A percentile compares a stretch with the other conserved stretches of the same genome.
Conservation (phyloP, 1,140 invertebrate genomes). For the Pseudomyrmex sp. region DNA sequence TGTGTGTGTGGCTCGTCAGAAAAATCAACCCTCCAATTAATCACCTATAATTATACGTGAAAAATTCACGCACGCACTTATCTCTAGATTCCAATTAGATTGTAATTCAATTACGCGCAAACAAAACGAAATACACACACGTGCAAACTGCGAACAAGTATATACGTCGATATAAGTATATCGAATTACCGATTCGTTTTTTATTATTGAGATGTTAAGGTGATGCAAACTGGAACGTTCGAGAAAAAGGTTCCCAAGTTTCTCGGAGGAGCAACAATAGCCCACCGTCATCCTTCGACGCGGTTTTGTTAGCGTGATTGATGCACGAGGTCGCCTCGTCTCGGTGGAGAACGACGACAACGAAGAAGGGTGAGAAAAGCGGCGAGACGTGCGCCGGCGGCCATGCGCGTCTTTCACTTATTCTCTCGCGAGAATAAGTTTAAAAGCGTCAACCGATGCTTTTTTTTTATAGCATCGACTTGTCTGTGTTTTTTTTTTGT, state of each 20-base stretch:
- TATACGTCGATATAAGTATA: too few relatives aligned
- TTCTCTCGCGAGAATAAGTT: slow-evolving; percentile 46
- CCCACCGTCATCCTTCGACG: slow-evolving; percentile 12
- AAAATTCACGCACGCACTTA: not conserved
- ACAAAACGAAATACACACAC: not conserved
- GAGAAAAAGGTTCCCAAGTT: not conserved
- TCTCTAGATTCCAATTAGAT: not conserved
- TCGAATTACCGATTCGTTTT: not conserved
- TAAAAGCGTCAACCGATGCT: slow-evolving; percentile 39
- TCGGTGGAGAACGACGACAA: slow-evolving; percentile 10
- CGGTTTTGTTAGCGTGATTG: slow-evolving; percentile 59
- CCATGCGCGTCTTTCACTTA: slow-evolving; percentile 44
- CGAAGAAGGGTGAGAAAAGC: slow-evolving; percentile 35
- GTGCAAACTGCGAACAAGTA: too few relatives aligned
- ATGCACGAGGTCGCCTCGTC: slow-evolving; percentile 43
- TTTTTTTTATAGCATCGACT: slow-evolving; percentile 38
- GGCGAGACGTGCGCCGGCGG: not conserved
- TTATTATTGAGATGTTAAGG: not conserved
- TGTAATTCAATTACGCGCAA: not conserved
- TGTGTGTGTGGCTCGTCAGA: slow-evolving; percentile 1
- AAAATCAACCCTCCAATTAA: slow-evolving; percentile 44
- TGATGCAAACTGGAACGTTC: not conserved
- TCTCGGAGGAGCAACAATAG: slow-evolving; percentile 23
- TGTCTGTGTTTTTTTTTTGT: slow-evolving; percentile 26
- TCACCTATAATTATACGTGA: not conserved